Percentiles rank a stretch among this genome's conserved stretches.
These are phyloP conservation scores for Hemitrygon akajei DNA, from an alignment of 2,797 vertebrate species.

Conservation along the genomic window DNA sequence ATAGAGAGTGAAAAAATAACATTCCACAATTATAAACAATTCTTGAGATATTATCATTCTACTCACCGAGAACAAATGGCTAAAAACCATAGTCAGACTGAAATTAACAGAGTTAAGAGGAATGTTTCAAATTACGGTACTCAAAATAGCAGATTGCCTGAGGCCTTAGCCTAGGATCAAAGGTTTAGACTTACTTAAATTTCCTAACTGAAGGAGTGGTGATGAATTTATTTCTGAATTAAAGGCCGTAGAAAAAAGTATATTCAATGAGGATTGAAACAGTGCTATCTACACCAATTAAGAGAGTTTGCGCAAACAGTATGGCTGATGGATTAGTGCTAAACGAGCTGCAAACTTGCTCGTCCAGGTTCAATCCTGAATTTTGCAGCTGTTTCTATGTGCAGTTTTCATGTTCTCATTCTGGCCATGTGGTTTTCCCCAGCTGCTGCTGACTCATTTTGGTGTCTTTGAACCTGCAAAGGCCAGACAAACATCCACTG, in stretches of 20 bases:
- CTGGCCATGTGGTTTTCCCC: too few relatives aligned
- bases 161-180: background rate
- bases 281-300: background rate
- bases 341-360: too few relatives aligned
- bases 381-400: too few relatives aligned
- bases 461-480: too few relatives aligned
- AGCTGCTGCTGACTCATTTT: too few relatives aligned
- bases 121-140: background rate
- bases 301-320: background rate
- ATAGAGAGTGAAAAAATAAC: slow-evolving; percentile 1
- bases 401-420: too few relatives aligned
- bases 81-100: background rate
- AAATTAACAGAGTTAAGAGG: background rate
- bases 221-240: background rate
- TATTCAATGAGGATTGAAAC: background rate
- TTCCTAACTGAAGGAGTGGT: background rate
- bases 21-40: background rate
- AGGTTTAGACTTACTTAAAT: too few relatives aligned
- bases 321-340: background rate
- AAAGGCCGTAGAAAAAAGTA: background rate
- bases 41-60: background rate
- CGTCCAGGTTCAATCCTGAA: too few relatives aligned
- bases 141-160: background rate
- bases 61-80: background rate
- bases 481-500: too few relatives aligned